phyloP scores from a whole-genome alignment of 2,797 vertebrate genomes.

The Gambusia yucatana region DNA sequence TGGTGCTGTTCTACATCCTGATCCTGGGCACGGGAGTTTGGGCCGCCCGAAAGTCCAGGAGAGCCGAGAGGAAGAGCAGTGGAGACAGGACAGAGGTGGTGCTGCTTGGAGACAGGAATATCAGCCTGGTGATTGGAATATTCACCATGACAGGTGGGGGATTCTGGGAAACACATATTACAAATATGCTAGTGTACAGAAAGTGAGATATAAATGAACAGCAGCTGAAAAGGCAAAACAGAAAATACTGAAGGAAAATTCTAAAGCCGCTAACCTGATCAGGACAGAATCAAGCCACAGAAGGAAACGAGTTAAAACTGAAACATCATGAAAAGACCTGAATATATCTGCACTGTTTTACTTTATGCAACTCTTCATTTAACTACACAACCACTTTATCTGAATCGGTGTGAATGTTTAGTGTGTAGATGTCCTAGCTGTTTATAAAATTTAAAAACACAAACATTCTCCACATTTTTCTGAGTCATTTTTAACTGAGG shows the following conservation, averaged over 20 bases:
- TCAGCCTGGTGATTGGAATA: constrained; percentile 55
- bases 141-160: constrained; percentile 66
- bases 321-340: background rate
- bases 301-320: background rate
- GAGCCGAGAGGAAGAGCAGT: constrained; percentile 28
- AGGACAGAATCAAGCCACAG: background rate
- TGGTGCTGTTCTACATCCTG: constrained; percentile 59
- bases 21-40: constrained; percentile 61
- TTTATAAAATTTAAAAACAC: background rate
- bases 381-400: background rate
- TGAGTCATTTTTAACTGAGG: background rate
- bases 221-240: background rate
- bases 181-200: background rate
- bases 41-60: constrained; percentile 53
- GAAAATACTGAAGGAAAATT: background rate
- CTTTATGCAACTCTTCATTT: background rate
- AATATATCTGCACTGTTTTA: background rate
- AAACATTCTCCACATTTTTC: background rate
- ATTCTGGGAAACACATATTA: background rate
- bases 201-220: background rate
- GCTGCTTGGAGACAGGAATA: constrained; percentile 61
- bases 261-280: background rate
- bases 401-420: background rate
- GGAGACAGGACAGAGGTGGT: constrained; percentile 45
- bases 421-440: background rate